Conservation (phyloP, 2,113 vertebrate species). For the Macaca nemestrina region DNA sequence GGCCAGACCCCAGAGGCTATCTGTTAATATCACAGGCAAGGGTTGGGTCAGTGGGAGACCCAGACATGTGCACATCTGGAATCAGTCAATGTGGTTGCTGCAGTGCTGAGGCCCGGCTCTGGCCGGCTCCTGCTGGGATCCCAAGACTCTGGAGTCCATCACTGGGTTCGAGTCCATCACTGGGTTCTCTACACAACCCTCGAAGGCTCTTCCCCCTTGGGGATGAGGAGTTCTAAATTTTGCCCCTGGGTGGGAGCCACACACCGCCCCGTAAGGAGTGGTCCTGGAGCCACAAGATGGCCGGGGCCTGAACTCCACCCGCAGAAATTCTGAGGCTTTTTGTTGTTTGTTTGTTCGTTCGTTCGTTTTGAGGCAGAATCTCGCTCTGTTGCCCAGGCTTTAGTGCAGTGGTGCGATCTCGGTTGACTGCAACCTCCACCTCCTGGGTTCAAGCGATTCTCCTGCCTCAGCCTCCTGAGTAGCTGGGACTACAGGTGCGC, state of each 20-base stretch:
- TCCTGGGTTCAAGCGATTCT: no score
- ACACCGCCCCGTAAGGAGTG: neutral
- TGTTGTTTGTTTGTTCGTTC: no score
- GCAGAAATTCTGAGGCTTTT: no score
- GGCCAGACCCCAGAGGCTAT: neutral
- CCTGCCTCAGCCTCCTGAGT: no score
- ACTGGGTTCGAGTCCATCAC: neutral
- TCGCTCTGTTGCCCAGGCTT: no score
- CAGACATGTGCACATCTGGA: neutral
- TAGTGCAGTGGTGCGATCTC: no score
- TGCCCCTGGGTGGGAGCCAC: neutral
- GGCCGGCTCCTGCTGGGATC: neutral
- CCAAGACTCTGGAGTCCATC: neutral
- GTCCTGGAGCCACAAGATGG: neutral
- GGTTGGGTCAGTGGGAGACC: neutral
- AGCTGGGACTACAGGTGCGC: no score
- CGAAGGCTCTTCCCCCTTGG: neutral
- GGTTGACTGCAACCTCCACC: no score
- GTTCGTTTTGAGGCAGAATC: no score
- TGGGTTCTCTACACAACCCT: neutral
- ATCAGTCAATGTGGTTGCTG: neutral
- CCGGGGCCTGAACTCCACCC: neutral
- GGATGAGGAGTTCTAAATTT: neutral
- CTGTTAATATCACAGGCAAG: no score
- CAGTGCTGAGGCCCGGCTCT: neutral